Evolutionary conservation across 1,140 invertebrate species (phyloP).

Genomic region (Bombus confusus): DNA sequence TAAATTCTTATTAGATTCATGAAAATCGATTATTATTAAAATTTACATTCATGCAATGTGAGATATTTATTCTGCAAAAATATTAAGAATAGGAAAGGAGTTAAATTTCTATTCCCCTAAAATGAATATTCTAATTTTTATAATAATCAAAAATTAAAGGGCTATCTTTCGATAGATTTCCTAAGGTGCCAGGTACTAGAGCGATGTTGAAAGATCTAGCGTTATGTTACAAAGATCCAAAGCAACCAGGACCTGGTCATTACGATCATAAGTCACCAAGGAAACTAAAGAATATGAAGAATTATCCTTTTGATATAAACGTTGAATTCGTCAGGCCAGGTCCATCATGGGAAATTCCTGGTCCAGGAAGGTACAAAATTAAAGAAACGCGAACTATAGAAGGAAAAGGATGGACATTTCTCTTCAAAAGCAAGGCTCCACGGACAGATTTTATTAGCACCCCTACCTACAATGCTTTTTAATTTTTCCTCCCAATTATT

Average conservation of each 20-base stretch:
- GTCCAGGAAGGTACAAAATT: conserved; percentile 49
- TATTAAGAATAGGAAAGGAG: no score
- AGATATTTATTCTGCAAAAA: neutral
- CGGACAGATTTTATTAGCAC: conserved; percentile 13
- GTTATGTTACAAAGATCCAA: conserved; percentile 59
- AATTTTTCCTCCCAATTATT: neutral
- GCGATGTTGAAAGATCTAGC: conserved; percentile 44
- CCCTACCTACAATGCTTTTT: conserved; percentile 38
- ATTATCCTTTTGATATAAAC: conserved; percentile 59
- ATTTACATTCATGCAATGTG: neutral
- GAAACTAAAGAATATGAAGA: conserved; percentile 40
- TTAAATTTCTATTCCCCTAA: neutral
- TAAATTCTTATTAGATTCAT: neutral
- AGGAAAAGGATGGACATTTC: conserved; percentile 54
- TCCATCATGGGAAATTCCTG: conserved; percentile 35
- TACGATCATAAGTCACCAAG: conserved; percentile 25
- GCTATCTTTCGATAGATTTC: conserved; percentile 40
- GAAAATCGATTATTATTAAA: neutral
- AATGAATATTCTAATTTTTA: neutral
- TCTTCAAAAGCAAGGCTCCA: conserved; percentile 60
- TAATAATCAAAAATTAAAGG: neutral
- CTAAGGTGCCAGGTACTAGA: conserved; percentile 47
- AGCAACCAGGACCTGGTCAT: conserved; percentile 55
- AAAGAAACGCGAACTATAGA: neutral
- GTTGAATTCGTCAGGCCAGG: conserved; percentile 13